Conservation (phyloP, 2,888 invertebrate genomes). For the Gastrophysa polygoni region DNA sequence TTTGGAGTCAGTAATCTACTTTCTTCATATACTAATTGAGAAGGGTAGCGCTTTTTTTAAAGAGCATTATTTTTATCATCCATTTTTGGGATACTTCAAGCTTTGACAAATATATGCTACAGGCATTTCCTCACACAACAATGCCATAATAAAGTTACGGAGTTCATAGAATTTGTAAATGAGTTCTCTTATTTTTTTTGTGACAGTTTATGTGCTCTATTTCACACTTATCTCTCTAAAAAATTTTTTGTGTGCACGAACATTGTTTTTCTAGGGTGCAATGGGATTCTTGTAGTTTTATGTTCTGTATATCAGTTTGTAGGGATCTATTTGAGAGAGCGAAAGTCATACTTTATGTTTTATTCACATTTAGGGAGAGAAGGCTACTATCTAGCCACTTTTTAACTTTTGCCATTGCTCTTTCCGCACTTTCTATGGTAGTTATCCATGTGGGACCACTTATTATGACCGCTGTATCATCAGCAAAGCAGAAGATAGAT, state of each 20-base stretch:
- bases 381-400: slow-evolving; percentile 14
- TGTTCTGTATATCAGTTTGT: background rate
- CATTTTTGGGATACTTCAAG: background rate
- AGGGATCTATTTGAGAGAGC: background rate
- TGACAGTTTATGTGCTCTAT: too few species aligned
- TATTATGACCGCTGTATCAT: slow-evolving; percentile 6
- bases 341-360: slow-evolving; percentile 5
- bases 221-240: slow-evolving; percentile 5
- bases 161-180: too few species aligned
- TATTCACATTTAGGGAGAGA: slow-evolving; percentile 9
- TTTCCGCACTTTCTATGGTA: slow-evolving; percentile 10
- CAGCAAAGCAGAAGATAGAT: background rate
- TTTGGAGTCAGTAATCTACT: background rate
- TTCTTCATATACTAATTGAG: slow-evolving; percentile 3
- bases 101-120: too few species aligned
- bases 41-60: background rate
- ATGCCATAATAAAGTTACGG: too few species aligned
- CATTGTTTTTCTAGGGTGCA: slow-evolving; percentile 7
- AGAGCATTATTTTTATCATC: too few species aligned
- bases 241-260: slow-evolving; percentile 4
- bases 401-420: slow-evolving; percentile 11
- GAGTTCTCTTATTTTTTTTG: too few species aligned
- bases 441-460: slow-evolving; percentile 3
- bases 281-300: background rate
- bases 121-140: too few species aligned